Evolutionary conservation across 2,888 invertebrate genomes (phyloP).

Genomic region (Orthosia incerta): DNA sequence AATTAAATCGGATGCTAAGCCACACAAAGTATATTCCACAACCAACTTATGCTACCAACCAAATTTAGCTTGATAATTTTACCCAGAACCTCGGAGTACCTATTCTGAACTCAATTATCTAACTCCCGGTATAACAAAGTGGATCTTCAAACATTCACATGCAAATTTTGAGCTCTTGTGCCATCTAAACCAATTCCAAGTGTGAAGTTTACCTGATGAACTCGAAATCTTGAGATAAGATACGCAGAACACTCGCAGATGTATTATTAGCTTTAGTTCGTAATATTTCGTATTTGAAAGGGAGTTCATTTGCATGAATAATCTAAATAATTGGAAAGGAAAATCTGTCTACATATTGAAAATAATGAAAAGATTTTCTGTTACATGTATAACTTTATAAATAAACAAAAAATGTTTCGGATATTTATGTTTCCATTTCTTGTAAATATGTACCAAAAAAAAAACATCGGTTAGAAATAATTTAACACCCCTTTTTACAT

Average conservation of each 20-base stretch:
- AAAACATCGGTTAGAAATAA: too few relatives aligned
- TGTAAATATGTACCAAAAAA: too few relatives aligned
- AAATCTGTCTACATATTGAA: not conserved
- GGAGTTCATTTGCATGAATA: conserved; percentile 7
- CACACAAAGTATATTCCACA: not conserved
- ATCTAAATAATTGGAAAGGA: not conserved
- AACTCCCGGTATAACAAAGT: conserved; percentile 19
- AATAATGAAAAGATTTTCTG: not conserved
- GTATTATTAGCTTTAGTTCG: conserved; percentile 20
- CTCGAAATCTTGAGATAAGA: conserved; percentile 44
- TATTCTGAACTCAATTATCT: conserved; percentile 41
- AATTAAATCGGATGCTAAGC: not conserved
- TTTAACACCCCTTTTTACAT: too few relatives aligned
- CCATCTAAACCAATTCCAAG: conserved; percentile 48
- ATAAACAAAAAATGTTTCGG: not conserved
- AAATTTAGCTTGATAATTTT: conserved; percentile 20
- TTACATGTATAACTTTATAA: not conserved
- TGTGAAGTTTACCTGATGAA: conserved; percentile 53
- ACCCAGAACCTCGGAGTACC: not conserved
- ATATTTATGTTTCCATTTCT: not conserved
- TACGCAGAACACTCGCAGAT: conserved; percentile 11
- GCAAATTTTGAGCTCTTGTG: conserved; percentile 46
- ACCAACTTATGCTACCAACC: not conserved
- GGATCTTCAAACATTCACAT: conserved; percentile 54
- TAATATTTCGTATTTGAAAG: conserved; percentile 12